These are phyloP conservation scores for Leptopilina syphax DNA, from an alignment of 2,888 invertebrate species.

Conservation along the genomic window DNA sequence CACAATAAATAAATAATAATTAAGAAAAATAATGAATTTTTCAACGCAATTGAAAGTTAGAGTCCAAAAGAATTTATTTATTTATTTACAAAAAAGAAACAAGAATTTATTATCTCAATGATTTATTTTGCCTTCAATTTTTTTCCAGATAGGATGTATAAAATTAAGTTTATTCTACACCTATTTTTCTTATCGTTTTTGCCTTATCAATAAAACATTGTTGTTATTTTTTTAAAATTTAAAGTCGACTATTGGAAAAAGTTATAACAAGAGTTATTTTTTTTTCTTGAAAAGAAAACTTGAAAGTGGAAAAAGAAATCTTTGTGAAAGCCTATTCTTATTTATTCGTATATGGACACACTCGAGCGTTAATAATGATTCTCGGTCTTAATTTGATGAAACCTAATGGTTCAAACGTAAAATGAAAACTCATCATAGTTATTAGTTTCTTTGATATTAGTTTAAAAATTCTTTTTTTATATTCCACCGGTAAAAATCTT, in stretches of 20 bases:
- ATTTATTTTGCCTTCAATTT: not conserved
- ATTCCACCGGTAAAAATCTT: no score
- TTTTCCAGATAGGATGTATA: not conserved
- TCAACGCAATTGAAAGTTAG: no score
- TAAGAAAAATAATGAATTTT: no score
- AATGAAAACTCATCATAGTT: not conserved
- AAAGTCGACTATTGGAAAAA: not conserved
- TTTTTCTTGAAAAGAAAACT: not conserved
- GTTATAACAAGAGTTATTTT: not conserved
- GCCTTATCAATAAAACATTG: not conserved
- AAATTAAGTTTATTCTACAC: not conserved
- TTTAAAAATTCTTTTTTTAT: not conserved
- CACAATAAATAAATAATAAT: no score
- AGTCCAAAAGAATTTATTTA: not conserved
- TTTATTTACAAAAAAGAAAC: not conserved
- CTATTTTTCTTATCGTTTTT: not conserved
- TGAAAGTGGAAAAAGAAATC: constrained; percentile 22
- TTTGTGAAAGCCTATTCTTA: constrained; percentile 37
- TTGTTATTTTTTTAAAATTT: not conserved
- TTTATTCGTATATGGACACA: constrained; percentile 3
- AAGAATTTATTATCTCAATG: not conserved
- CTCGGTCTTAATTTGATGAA: not conserved
- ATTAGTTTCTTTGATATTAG: not conserved
- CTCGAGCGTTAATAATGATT: not conserved
- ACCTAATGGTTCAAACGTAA: not conserved